Base-by-base conservation (phyloP, 2,888 invertebrate genomes). In the Mystacides longicornis region DNA sequence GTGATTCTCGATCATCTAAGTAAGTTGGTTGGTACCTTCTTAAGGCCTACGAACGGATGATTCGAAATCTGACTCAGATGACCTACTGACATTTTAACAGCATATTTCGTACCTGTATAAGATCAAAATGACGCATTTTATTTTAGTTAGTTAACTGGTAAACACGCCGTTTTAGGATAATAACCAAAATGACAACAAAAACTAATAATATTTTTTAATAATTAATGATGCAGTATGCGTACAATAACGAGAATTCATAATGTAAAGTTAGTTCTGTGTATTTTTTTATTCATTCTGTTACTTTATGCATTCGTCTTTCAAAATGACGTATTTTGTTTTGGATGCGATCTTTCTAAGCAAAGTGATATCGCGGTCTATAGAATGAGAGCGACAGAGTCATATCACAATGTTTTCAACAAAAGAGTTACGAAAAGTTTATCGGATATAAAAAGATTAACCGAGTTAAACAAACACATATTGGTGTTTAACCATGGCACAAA, bases 401-500 rank as follows among this genome's bases (percentile, higher is more conserved):
- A 55, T 20, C n/a, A n/a, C n/a, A 19, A 33, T 19, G 22, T 37
- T 46, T 19, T 45, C 20, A 33, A 43, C 20, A 55, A 37, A 55
- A 69, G 73, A 61, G 75, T 77, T 19, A 79, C 77, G 3, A 79
- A 78, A 57, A 78, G 79, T 2, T 67, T 80, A 27, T 69, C 73
- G 2, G 76, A 79, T 64, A 62, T 78, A 46, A 75, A 74, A 27
- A 67, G 67, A 55, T 69, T 74, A 65, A 74, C 75, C 23, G 73
- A 73, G 61, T 68, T 73, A 48, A 77, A 75, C 64, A 69, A 71
- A 51, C 71, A 79, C 64, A 70, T 80, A 55, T 64, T 83, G 51
- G 78, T 83, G 69, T 73, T 83, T 63, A 83, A 82, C 62, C 70
- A 78, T 43, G 73, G 83, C 14, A 82, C 83, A 1, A 78, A 79